Evolutionary conservation across 2,113 vertebrate species (phyloP), one percentile per base, ranked within the genome.

Genomic region (Deroptyus accipitrinus): DNA sequence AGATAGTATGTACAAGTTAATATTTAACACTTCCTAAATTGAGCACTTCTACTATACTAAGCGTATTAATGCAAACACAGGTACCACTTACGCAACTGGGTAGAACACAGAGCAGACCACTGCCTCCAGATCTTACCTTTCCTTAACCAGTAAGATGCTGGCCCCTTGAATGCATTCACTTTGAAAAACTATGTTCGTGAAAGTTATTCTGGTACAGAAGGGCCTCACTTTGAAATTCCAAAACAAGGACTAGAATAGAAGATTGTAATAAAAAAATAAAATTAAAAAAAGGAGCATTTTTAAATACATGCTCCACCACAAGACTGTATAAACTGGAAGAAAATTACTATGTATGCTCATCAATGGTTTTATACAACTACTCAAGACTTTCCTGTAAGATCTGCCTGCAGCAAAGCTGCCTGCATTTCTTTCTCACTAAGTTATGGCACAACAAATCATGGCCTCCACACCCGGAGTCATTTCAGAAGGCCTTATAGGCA

Each of bases 341-440:
- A 97, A 96, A 97, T 97, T 96, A 95, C 94, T 95, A 96, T 28
- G 92, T 96, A 92, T 89, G 80, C 92, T 96, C 90, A 97, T 96
- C 95, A 95, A 96, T 83, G 96, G 94, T 88, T 95, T 96, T 95
- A 95, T 83, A 92, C 81, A 77, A 35, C 90, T 92, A 88, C 83
- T 95, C 77, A 35, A 79, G 87, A 77, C n/a, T 94, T 94, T 94
- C 92, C 94, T 96, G 77, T 62, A 94, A 84, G 75, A 93, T 87
- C 74, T 55, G 86, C 91, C 69, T 39, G 3, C 86, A 92, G 73
- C 3, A 78, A 31, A 86, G 83, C 83, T 79, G 73, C 49, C 57
- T 14, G 13, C 3, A 0, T 57, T 35, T 76, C 39, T 31, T 73
- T n/a, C 75, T 68, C 86, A 88, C 33, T 44, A 35, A 28, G 18